These are phyloP conservation scores for Thinocorus orbignyianus DNA, from an alignment of 2,113 vertebrate genomes.

Conservation along the genomic window DNA sequence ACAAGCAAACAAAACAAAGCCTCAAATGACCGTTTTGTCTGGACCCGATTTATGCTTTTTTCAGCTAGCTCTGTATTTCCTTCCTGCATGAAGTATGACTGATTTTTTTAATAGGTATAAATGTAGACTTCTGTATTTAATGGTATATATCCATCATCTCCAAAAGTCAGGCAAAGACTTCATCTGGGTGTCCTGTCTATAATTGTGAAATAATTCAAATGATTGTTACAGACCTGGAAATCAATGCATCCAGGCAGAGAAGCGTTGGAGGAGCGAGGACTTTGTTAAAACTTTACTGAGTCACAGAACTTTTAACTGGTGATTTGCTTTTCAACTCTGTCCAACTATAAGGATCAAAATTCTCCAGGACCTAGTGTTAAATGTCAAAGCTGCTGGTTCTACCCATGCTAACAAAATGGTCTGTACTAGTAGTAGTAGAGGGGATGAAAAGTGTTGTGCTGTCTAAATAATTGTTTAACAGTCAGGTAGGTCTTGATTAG, in stretches of 20 bases:
- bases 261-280: neutral
- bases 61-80: neutral
- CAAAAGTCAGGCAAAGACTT: neutral
- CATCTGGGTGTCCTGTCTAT: neutral
- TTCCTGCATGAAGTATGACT: neutral
- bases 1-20: neutral
- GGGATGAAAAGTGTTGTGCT: neutral
- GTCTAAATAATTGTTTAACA: neutral
- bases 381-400: neutral
- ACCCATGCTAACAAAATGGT: neutral
- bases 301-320: neutral
- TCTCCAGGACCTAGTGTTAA: accelerated
- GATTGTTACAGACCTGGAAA: neutral
- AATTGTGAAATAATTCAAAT: neutral
- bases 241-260: neutral
- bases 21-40: neutral
- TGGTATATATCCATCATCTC: neutral
- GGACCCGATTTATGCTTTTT: neutral
- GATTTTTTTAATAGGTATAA: neutral
- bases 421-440: neutral
- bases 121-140: neutral
- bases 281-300: neutral
- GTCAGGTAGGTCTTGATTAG: neutral
- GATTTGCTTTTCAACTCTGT: neutral
- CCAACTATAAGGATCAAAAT: neutral